phyloP scores from a whole-genome alignment of 2,888 invertebrate genomes.

The Lasioglossum marginatum region DNA sequence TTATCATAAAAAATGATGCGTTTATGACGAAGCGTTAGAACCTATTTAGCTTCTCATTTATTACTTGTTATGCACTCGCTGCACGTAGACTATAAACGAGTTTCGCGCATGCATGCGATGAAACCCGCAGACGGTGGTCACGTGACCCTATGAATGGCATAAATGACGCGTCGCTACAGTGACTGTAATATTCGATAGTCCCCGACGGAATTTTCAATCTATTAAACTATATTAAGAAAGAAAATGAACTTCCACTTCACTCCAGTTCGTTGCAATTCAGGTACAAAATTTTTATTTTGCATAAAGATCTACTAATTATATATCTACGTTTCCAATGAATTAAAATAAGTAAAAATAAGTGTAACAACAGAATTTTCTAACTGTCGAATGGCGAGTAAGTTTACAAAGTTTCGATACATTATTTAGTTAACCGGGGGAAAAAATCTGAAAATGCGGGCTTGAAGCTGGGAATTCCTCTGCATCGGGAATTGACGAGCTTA shows the following conservation, averaged over 20 bases:
- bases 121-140: not conserved
- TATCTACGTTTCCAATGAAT: too few species aligned
- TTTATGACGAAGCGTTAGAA: not conserved
- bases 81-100: conserved; percentile 4
- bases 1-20: conserved; percentile 10
- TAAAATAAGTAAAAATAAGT: too few species aligned
- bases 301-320: too few species aligned
- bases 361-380: not conserved
- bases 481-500: conserved; percentile 49
- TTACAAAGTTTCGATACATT: not conserved
- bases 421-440: not conserved
- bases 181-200: conserved; percentile 22
- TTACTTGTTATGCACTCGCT: not conserved
- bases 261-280: too few species aligned
- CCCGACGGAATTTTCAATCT: not conserved
- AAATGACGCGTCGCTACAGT: not conserved
- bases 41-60: not conserved
- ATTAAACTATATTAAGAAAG: too few species aligned
- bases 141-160: not conserved
- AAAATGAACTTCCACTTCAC: too few species aligned
- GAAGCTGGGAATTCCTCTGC: not conserved
- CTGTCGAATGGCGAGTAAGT: not conserved
- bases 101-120: not conserved
- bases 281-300: too few species aligned
- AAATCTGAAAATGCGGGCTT: not conserved